A percentile compares a stretch with the other conserved stretches of the same genome.
These are phyloP conservation scores for Lasioglossum pauxillum DNA, from an alignment of 2,888 invertebrate genomes.

Conservation along the genomic window DNA sequence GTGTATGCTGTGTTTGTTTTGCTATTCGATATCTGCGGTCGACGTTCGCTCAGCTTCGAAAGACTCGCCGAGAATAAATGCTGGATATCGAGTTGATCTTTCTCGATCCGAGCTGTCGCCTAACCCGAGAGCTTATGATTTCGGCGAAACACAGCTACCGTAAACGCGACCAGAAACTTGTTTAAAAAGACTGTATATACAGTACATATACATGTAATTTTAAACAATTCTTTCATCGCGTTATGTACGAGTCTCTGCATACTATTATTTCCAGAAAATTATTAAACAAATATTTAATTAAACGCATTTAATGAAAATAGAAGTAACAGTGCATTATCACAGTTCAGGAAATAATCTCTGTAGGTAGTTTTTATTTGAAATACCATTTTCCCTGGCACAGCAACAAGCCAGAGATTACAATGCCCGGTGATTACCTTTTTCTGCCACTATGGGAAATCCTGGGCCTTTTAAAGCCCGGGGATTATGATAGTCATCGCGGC, in stretches of 20 bases:
- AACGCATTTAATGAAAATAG: no score
- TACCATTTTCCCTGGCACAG: not conserved
- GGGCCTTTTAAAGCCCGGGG: not conserved
- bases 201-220: no score
- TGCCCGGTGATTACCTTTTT: constrained; percentile 31
- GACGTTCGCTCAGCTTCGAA: not conserved
- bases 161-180: no score
- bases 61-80: not conserved
- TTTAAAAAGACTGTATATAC: no score
- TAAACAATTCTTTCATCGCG: no score
- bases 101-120: not conserved
- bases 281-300: no score
- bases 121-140: not conserved
- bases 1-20: not conserved
- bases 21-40: not conserved
- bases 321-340: not conserved
- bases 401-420: not conserved
- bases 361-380: not conserved
- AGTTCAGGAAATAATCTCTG: not conserved
- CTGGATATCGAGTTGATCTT: not conserved
- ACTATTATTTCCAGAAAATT: no score
- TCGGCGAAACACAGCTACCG: not conserved
- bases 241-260: no score
- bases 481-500: constrained; percentile 6
- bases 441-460: not conserved